Base-by-base conservation (phyloP, 2,888 invertebrate genomes). In the Arctia plantaginis region DNA sequence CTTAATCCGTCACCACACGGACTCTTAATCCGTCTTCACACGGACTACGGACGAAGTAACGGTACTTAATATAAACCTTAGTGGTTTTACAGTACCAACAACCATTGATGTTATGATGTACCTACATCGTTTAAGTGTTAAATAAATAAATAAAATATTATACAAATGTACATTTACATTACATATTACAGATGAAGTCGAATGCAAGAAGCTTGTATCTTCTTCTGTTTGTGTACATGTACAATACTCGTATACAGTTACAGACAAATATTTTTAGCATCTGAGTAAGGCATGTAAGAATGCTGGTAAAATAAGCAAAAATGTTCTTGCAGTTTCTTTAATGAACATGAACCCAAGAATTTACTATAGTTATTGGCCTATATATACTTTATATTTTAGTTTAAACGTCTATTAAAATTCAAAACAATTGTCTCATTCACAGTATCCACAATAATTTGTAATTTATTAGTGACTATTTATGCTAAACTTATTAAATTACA, bases 401-500 rank as follows among this genome's bases (percentile, higher is more conserved):
- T 20, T 23, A 51, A 51, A 51, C 23, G 23, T n/a, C 23, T 55
- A 55, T 55, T 55, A 51, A 4, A 20, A n/a, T n/a, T 47, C 10
- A n/a, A 62, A 62, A 15, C 4, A 30, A 30, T 62, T 7, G 62
- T 62, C 62, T 62, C 62, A 62, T 30, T 62, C 62, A 18, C 8
- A 62, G 62, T 18, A 62, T 62, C 30, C 30, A 27, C 30, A 55
- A 20, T 39, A 41, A 30, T 10, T n/a, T 10, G 27, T 67, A 47
- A 44, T 20, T 67, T 47, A 66, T 20, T 20, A 47, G 66, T 30
- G 27, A 30, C 20, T 67, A 30, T 67, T 30, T 41, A 30, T 59
- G 41, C 33, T 27, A 55, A 59, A 69, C 71, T 39, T 66, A 66
- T 55, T 30, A 55, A 67, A 67, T 72, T 23, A 67, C 33, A 66